Percentiles rank a stretch among this genome's conserved stretches.
Conservation (phyloP, 2,797 vertebrate species). For the Labroides dimidiatus region DNA sequence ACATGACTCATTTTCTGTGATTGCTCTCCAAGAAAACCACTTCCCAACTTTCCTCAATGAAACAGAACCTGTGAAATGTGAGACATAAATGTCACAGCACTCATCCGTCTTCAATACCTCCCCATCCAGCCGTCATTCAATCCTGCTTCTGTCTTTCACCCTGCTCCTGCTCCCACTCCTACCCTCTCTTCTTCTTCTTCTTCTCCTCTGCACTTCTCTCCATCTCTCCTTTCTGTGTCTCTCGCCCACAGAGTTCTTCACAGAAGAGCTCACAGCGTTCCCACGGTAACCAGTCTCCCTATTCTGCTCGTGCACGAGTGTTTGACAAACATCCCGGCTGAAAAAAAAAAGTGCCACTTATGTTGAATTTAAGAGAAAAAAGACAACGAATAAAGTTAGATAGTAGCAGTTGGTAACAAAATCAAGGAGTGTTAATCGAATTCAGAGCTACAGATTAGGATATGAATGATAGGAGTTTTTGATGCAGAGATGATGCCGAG, state of each 20-base stretch:
- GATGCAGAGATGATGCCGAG: background rate
- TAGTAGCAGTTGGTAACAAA: conserved; percentile 14
- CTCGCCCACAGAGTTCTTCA: conserved; percentile 84
- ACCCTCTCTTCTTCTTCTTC: conserved; percentile 58
- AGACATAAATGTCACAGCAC: conserved; percentile 4
- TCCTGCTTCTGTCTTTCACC: conserved; percentile 70
- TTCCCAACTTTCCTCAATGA: conserved; percentile 37
- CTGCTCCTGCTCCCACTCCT: conserved; percentile 69
- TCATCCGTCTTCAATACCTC: conserved; percentile 35
- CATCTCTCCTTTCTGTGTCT: conserved; percentile 73
- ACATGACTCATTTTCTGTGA: conserved; percentile 22
- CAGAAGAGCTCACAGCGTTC: conserved; percentile 80
- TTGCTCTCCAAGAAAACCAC: conserved; percentile 3
- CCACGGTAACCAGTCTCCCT: conserved; percentile 82
- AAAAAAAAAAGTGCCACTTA: conserved; percentile 64
- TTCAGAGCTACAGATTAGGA: background rate
- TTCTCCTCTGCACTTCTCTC: conserved; percentile 54
- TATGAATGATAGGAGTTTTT: background rate
- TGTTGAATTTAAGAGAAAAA: conserved; percentile 38
- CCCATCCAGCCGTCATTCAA: conserved; percentile 57
- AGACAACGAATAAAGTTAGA: conserved; percentile 41
- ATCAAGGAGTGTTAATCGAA: background rate
- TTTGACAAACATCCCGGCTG: conserved; percentile 73
- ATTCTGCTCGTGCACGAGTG: conserved; percentile 58
- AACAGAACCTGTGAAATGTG: background rate